A percentile compares a stretch with the other conserved stretches of the same genome.
phyloP scores from a whole-genome alignment of 2,888 invertebrate species.

The Eledone cirrhosa region DNA sequence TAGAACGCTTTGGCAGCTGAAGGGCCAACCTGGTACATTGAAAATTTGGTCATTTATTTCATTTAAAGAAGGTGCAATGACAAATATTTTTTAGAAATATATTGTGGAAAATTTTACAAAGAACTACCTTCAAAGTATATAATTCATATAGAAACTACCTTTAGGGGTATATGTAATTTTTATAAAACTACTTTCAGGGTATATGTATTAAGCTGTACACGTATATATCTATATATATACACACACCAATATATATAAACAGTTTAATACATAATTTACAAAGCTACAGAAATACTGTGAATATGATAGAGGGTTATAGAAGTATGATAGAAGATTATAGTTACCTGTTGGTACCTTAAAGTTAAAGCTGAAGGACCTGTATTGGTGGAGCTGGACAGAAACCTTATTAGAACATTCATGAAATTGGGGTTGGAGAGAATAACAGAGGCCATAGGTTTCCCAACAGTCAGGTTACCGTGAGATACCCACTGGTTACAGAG shows the following conservation, averaged over 20 bases:
- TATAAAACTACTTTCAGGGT: too few relatives aligned
- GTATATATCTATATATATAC: too few relatives aligned
- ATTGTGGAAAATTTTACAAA: too few relatives aligned
- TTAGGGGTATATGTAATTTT: too few relatives aligned
- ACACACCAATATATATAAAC: not conserved
- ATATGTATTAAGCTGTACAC: too few relatives aligned
- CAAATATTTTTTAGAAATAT: too few relatives aligned
- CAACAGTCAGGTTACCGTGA: constrained; percentile 16
- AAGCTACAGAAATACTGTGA: not conserved
- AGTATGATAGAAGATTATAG: not conserved
- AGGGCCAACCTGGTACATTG: constrained; percentile 75
- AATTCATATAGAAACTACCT: too few relatives aligned
- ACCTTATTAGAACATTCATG: constrained; percentile 57
- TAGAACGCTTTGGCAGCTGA: constrained; percentile 79
- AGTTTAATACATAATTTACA: not conserved
- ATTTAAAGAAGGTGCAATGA: too few relatives aligned
- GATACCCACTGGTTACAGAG: constrained; percentile 73
- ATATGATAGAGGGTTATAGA: not conserved
- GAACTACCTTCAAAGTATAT: too few relatives aligned
- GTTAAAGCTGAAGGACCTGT: constrained; percentile 43
- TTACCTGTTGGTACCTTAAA: constrained; percentile 43
- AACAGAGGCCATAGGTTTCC: constrained; percentile 53
- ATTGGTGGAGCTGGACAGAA: constrained; percentile 56
- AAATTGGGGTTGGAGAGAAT: constrained; percentile 60
- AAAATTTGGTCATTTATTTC: too few relatives aligned